Evolutionary conservation across 2,113 vertebrate genomes (phyloP).

Genomic region (Perognathus longimembris): DNA sequence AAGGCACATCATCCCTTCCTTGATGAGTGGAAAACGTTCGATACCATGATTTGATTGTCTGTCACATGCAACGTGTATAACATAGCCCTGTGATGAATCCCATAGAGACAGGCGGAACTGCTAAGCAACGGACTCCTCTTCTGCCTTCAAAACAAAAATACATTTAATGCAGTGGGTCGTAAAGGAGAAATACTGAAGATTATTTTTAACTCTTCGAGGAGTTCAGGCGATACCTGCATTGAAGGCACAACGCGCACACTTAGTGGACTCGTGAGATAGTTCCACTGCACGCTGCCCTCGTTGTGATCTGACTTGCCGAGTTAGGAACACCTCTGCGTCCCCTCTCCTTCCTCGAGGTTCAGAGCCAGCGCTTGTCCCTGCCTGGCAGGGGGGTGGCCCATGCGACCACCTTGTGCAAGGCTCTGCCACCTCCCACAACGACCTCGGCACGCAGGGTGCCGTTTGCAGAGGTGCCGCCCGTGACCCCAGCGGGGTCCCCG

Average conservation of each 20-base stretch:
- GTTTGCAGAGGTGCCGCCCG: too few relatives aligned
- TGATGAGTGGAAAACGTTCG: background rate
- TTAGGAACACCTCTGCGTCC: too few relatives aligned
- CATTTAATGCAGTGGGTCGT: constrained; percentile 9
- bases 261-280: background rate
- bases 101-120: background rate
- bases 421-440: too few relatives aligned
- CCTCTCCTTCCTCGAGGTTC: too few relatives aligned
- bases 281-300: too few relatives aligned
- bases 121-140: background rate
- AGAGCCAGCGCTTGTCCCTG: too few relatives aligned
- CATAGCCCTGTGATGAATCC: background rate
- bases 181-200: constrained; percentile 9
- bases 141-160: constrained; percentile 19
- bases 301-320: too few relatives aligned
- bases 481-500: too few relatives aligned
- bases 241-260: background rate
- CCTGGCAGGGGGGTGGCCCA: too few relatives aligned
- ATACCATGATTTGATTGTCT: background rate
- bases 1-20: background rate
- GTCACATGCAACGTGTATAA: background rate
- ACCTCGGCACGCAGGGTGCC: too few relatives aligned
- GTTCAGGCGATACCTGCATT: too few relatives aligned
- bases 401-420: too few relatives aligned
- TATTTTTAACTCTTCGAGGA: background rate